Conservation (phyloP, 2,888 invertebrate species). For the Suillia variegata region DNA sequence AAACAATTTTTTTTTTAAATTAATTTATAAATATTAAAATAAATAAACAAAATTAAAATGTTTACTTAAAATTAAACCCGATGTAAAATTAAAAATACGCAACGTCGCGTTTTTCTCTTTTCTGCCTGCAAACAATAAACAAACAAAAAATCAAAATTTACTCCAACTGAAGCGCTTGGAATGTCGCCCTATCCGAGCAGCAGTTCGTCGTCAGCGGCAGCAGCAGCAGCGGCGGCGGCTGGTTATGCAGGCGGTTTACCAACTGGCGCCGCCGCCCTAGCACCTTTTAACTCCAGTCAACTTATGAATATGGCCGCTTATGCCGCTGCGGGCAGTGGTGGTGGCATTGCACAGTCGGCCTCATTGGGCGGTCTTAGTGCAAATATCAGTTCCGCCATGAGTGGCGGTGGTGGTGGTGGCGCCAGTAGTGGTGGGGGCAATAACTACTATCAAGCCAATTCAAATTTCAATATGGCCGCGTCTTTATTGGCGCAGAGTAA, state of each 20-base stretch:
- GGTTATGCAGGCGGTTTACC: slow-evolving; percentile 28
- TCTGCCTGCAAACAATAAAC: neutral
- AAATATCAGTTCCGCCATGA: slow-evolving; percentile 10
- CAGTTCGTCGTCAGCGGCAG: too few relatives aligned
- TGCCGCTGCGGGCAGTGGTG: slow-evolving; percentile 39
- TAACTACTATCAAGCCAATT: slow-evolving; percentile 60
- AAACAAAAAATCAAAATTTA: too few relatives aligned
- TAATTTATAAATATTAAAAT: too few relatives aligned
- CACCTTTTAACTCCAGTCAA: slow-evolving; percentile 51
- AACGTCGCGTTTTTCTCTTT: neutral
- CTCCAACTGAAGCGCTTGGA: slow-evolving; percentile 34
- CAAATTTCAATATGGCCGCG: slow-evolving; percentile 67
- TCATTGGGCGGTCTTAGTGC: neutral
- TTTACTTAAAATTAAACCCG: too few relatives aligned
- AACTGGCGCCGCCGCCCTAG: slow-evolving; percentile 31
- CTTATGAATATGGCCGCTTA: slow-evolving; percentile 54
- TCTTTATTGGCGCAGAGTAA: slow-evolving; percentile 86
- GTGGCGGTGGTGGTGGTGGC: slow-evolving; percentile 24
- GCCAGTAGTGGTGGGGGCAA: slow-evolving; percentile 56
- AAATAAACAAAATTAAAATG: neutral
- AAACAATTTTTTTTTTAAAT: neutral
- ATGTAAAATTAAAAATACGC: neutral
- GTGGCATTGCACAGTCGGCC: slow-evolving; percentile 18
- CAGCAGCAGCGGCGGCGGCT: slow-evolving; percentile 17
- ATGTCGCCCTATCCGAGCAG: slow-evolving; percentile 31